Percentiles rank a stretch among this genome's conserved stretches.
Evolutionary conservation across 2,888 invertebrate genomes (phyloP).

Genomic region (Dynastes grantii): DNA sequence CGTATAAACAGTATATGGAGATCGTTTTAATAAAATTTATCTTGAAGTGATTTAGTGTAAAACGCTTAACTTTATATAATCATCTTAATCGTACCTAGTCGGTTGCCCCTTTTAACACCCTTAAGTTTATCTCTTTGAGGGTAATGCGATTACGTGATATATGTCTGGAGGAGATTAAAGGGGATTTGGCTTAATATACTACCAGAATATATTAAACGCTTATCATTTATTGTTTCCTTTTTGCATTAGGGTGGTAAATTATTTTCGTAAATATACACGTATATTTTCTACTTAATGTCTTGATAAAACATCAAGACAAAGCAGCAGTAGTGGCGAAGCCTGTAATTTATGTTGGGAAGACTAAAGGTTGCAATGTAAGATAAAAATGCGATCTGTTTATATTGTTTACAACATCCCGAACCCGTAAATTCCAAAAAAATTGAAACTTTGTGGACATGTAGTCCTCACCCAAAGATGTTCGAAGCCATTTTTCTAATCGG

Average conservation of each 20-base stretch:
- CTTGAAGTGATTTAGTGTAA: conserved; percentile 37
- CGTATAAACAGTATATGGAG: background rate
- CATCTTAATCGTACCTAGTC: conserved; percentile 40
- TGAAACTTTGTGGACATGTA: no score
- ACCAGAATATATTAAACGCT: conserved; percentile 39
- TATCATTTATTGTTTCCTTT: conserved; percentile 35
- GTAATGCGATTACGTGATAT: conserved; percentile 51
- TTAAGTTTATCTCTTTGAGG: conserved; percentile 50
- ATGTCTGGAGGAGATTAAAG: conserved; percentile 47
- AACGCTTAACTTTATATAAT: conserved; percentile 46
- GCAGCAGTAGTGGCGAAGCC: no score
- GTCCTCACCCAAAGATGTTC: no score
- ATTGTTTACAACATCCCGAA: no score
- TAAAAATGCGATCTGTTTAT: no score
- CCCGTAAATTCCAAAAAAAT: no score
- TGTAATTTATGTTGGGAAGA: no score
- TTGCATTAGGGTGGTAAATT: background rate
- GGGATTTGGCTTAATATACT: conserved; percentile 43
- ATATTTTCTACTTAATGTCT: background rate
- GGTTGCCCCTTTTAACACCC: conserved; percentile 50
- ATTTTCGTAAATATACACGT: background rate
- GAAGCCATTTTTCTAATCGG: no score
- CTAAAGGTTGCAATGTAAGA: no score
- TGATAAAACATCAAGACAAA: no score
- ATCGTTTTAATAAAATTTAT: conserved; percentile 43